These are phyloP conservation scores for Mastomys natalensis DNA, from an alignment of 2,113 vertebrate species.

Conservation along the genomic window DNA sequence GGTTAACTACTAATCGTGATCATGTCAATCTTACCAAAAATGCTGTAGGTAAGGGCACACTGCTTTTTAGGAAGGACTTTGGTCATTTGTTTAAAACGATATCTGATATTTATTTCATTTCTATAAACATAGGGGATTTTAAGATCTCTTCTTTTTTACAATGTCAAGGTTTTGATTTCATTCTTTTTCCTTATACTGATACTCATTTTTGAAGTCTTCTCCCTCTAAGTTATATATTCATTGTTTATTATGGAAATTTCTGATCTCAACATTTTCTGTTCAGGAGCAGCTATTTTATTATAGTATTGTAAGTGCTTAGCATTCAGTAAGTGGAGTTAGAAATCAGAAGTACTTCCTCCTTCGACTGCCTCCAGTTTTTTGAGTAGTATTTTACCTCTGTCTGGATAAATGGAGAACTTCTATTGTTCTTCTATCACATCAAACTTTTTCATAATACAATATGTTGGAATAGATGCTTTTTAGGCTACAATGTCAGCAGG, in stretches of 20 bases:
- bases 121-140: slow-evolving; percentile 41
- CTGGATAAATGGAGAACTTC: slow-evolving; percentile 15
- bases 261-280: slow-evolving; percentile 12
- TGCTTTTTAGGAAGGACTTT: background rate
- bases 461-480: background rate
- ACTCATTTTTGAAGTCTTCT: slow-evolving; percentile 30
- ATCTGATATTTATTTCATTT: slow-evolving; percentile 54
- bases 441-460: background rate
- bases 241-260: slow-evolving; percentile 60
- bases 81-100: slow-evolving; percentile 45
- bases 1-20: slow-evolving; percentile 3
- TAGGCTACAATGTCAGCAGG: background rate
- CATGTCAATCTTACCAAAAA: background rate
- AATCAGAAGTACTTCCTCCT: slow-evolving; percentile 16
- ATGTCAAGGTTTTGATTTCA: slow-evolving; percentile 39
- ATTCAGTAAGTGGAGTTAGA: slow-evolving; percentile 25
- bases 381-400: slow-evolving; percentile 32
- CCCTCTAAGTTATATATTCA: background rate
- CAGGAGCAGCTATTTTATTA: slow-evolving; percentile 30
- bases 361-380: slow-evolving; percentile 38
- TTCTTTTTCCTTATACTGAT: slow-evolving; percentile 13
- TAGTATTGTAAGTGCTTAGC: slow-evolving; percentile 43
- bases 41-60: background rate
- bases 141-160: slow-evolving; percentile 4
- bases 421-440: slow-evolving; percentile 29